phyloP scores from a whole-genome alignment of 2,113 vertebrate species.

The Micronisus gabar region DNA sequence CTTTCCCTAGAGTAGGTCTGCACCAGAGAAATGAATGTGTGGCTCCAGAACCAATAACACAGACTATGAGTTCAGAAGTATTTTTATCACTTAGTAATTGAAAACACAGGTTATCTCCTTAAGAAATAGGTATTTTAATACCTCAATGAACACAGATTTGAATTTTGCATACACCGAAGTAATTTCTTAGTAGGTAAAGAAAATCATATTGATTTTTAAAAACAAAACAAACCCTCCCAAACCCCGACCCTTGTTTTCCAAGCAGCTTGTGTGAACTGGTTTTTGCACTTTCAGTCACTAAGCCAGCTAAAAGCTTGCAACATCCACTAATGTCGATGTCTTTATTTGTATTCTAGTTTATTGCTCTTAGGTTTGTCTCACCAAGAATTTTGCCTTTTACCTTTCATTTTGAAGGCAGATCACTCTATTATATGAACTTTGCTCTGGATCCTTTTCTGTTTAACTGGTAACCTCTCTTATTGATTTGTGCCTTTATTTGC shows the following conservation, averaged over 20 bases:
- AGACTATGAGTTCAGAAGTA: not conserved
- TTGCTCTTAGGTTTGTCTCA: not conserved
- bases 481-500: constrained; percentile 27
- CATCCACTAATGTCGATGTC: not conserved
- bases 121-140: not conserved
- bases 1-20: not conserved
- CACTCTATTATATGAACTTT: not conserved
- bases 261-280: not conserved
- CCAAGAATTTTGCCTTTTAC: not conserved
- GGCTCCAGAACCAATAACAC: not conserved
- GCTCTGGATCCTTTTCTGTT: not conserved
- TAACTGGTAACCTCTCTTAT: not conserved
- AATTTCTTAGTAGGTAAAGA: not conserved
- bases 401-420: not conserved
- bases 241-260: not conserved
- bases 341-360: not conserved
- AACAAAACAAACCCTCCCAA: not conserved
- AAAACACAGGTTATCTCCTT: not conserved
- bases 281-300: not conserved
- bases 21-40: not conserved
- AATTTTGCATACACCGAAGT: not conserved
- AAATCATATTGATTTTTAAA: not conserved
- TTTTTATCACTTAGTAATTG: not conserved
- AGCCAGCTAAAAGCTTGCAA: not conserved
- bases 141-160: not conserved